Evolutionary conservation across 2,113 vertebrate genomes (phyloP), one percentile per base, ranked within the genome.

Genomic region (Anguilla rostrata): DNA sequence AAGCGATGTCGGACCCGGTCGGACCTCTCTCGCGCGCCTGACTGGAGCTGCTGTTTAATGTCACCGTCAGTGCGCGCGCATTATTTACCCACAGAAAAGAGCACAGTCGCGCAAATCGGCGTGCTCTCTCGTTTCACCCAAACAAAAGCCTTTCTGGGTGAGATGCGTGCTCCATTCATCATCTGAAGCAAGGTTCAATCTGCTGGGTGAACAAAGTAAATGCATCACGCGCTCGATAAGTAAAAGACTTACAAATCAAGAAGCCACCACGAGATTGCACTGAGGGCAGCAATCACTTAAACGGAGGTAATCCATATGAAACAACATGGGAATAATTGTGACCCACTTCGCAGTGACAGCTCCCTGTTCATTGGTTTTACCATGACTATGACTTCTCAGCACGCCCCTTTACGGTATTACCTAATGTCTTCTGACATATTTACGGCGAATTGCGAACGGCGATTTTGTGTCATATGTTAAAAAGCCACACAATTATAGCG

Each of bases 341-440:
- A 85, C 75, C 84, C 46, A 85, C 78, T 85, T 85, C 75, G 46
- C 39, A 34, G 16, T 46, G 40, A 84, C 63, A 75, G 40, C 57
- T 84, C 63, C 14, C 20, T 56, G 43, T 84, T 75, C 40, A 84
- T 46, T 84, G 71, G 71, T 2, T 84, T 71, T 29, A 41, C 41
- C 60, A 6, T 71, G 83, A 39, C 66, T 84, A 18, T 75, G 26
- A 39, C n/a, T 84, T 84, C 57, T 46, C 39, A 71, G 29, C 41
- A 80, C 78, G 78, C 78, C 78, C 78, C 78, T 40, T 80, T 29
- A 16, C 39, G 6, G 39, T 80, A 75, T 75, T 75, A 75, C 71
- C 71, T 80, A 80, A 80, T 80, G 39, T 80, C 78, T 80, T 80
- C 78, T 41, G 40, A 80, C 78, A 80, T 39, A 80, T 80, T 80